A percentile compares a stretch with the other conserved stretches of the same genome.
These are phyloP conservation scores for Malthinus flaveolus DNA, from an alignment of 2,888 invertebrate genomes.

Conservation along the genomic window DNA sequence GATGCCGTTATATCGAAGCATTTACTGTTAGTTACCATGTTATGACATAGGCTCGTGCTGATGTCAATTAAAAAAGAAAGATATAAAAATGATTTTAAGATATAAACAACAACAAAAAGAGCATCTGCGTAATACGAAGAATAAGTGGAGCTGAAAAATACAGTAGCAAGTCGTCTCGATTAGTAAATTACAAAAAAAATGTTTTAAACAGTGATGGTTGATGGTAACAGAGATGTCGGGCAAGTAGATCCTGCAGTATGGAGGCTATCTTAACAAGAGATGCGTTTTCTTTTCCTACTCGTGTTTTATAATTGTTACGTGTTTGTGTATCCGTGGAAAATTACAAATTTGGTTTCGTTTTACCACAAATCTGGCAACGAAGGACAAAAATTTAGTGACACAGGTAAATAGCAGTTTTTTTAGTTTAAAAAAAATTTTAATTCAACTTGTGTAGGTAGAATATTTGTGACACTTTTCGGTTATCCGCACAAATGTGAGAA, in stretches of 20 bases:
- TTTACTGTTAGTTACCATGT: slow-evolving; percentile 20
- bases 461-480: slow-evolving; percentile 62
- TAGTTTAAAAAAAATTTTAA: not conserved
- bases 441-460: slow-evolving; percentile 48
- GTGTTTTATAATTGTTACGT: slow-evolving; percentile 25
- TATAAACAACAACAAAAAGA: not conserved
- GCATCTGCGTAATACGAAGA: slow-evolving; percentile 5
- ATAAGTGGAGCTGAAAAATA: slow-evolving; percentile 21
- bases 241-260: slow-evolving; percentile 17
- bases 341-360: slow-evolving; percentile 9
- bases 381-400: slow-evolving; percentile 6
- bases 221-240: slow-evolving; percentile 3
- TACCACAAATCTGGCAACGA: not conserved
- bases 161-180: not conserved
- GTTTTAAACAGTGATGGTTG: slow-evolving; percentile 11
- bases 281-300: slow-evolving; percentile 33
- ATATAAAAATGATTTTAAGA: slow-evolving; percentile 12
- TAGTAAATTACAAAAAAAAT: slow-evolving; percentile 9
- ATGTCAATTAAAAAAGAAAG: slow-evolving; percentile 11
- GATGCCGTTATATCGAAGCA: slow-evolving; percentile 23
- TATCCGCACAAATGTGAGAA: slow-evolving; percentile 62
- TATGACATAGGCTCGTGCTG: slow-evolving; percentile 3
- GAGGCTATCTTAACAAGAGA: slow-evolving; percentile 35
- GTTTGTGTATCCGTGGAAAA: slow-evolving; percentile 23
- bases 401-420: slow-evolving; percentile 12